Conservation (phyloP, 2,888 invertebrate species). For the Thymelicus sylvestris region DNA sequence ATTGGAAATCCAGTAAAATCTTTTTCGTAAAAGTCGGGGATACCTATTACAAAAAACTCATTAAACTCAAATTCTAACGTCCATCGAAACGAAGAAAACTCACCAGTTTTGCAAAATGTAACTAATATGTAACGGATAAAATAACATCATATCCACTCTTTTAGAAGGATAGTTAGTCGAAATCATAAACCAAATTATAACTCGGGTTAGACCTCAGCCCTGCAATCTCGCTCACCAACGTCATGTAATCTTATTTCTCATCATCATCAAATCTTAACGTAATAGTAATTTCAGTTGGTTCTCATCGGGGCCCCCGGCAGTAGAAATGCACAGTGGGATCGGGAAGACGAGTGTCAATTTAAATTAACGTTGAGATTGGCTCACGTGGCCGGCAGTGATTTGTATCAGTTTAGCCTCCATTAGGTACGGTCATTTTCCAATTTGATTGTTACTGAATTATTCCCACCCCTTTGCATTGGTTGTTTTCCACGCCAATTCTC, state of each 20-base stretch:
- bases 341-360: slow-evolving; percentile 53
- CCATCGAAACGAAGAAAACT: too few species aligned
- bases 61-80: too few species aligned
- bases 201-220: too few species aligned
- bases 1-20: too few species aligned
- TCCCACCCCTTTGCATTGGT: not conserved
- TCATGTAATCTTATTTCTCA: not conserved
- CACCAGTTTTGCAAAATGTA: too few species aligned
- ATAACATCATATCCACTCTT: too few species aligned
- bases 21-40: too few species aligned
- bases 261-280: slow-evolving; percentile 3
- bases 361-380: slow-evolving; percentile 52
- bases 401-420: slow-evolving; percentile 44
- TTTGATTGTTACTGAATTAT: slow-evolving; percentile 30
- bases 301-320: slow-evolving; percentile 26
- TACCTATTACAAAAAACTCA: too few species aligned
- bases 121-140: too few species aligned
- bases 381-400: slow-evolving; percentile 53
- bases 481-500: slow-evolving; percentile 1
- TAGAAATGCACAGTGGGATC: slow-evolving; percentile 19
- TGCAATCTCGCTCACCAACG: not conserved
- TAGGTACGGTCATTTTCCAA: slow-evolving; percentile 41
- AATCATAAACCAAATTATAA: not conserved
- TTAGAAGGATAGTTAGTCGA: not conserved
- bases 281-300: slow-evolving; percentile 23